A percentile compares a stretch with the other conserved stretches of the same genome.
phyloP scores from a whole-genome alignment of 2,797 vertebrate species.

The Amblyraja radiata region DNA sequence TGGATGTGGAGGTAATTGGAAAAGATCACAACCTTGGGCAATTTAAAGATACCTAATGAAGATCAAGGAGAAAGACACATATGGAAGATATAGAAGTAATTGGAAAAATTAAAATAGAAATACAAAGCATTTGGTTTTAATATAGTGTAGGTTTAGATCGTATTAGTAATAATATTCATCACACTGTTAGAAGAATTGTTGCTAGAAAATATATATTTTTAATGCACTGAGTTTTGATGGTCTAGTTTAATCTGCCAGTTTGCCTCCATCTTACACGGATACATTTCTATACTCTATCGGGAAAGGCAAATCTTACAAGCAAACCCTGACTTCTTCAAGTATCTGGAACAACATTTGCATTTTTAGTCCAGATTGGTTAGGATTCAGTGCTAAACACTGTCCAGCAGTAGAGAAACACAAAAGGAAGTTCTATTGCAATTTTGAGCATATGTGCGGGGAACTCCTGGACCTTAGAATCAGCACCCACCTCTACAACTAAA shows the following conservation, averaged over 20 bases:
- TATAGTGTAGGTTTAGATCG: not conserved
- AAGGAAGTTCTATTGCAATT: not conserved
- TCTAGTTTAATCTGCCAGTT: not conserved
- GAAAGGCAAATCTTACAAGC: not conserved
- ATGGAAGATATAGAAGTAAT: slow-evolving; percentile 3
- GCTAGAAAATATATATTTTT: not conserved
- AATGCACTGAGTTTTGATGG: not conserved
- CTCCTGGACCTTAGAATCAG: no score
- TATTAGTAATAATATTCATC: not conserved
- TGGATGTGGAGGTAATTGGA: slow-evolving; percentile 12
- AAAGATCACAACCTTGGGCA: not conserved
- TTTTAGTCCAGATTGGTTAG: not conserved
- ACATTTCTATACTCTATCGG: no score
- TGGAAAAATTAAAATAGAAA: not conserved
- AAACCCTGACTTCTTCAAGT: not conserved
- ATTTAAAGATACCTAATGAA: slow-evolving; percentile 3
- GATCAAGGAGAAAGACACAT: slow-evolving; percentile 19
- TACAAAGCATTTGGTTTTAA: not conserved
- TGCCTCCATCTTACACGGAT: no score
- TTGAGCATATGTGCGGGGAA: not conserved
- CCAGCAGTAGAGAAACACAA: not conserved
- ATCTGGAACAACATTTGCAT: not conserved
- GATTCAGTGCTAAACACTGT: not conserved
- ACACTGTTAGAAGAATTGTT: not conserved
- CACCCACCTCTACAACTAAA: no score